These are phyloP conservation scores for Microctenopoma lineatum DNA, from an alignment of 2,797 vertebrate genomes.

Conservation along the genomic window DNA sequence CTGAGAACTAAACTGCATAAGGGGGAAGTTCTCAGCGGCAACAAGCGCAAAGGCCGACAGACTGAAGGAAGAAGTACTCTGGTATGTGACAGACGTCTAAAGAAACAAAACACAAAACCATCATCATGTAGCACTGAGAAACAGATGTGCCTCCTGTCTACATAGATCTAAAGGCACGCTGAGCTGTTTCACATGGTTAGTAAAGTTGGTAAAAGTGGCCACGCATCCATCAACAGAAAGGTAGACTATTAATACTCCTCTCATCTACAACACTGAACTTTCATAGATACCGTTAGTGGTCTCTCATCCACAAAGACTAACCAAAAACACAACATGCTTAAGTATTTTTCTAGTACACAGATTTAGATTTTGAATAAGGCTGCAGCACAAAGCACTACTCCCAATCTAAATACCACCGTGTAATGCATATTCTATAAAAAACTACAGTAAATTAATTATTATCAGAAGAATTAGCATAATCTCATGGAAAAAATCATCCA, in stretches of 20 bases:
- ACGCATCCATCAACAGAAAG: not conserved
- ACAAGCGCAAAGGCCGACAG: slow-evolving; percentile 4
- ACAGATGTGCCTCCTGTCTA: slow-evolving; percentile 7
- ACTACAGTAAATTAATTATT: slow-evolving; percentile 10
- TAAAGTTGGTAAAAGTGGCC: not conserved
- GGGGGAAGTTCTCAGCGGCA: slow-evolving; percentile 44
- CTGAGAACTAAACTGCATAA: slow-evolving; percentile 35
- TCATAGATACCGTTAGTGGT: not conserved
- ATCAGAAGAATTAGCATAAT: slow-evolving; percentile 3
- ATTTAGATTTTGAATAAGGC: not conserved
- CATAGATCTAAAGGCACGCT: not conserved
- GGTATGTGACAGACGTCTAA: not conserved
- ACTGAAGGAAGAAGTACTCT: not conserved
- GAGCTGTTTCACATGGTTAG: not conserved
- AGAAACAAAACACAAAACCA: slow-evolving; percentile 25
- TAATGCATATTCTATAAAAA: not conserved
- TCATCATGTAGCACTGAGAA: not conserved
- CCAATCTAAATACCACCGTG: not conserved
- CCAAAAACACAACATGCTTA: not conserved
- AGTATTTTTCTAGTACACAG: not conserved
- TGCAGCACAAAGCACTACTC: not conserved
- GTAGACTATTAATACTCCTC: not conserved
- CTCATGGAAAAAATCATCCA: slow-evolving; percentile 11
- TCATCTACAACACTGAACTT: not conserved
- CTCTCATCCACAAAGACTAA: not conserved